Base-by-base conservation (phyloP, 2,888 invertebrate genomes). In the Gastracanthus pulcherrimus region DNA sequence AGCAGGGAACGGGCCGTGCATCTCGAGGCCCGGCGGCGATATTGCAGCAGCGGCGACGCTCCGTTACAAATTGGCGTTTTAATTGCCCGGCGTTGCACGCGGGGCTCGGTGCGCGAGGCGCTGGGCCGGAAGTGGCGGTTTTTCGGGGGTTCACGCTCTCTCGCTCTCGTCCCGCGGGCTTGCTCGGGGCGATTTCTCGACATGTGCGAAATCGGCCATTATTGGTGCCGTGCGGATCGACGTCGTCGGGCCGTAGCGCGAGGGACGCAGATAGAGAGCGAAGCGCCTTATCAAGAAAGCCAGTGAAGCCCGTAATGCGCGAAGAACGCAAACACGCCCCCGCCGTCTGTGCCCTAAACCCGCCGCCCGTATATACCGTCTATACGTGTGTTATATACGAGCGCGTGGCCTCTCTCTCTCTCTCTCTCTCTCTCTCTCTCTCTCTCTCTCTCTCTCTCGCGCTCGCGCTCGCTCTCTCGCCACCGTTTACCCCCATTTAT, bases 401-500 rank as follows among this genome's bases (percentile, higher is more conserved):
- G n/a, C n/a, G n/a, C n/a, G n/a, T n/a, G n/a, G n/a, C n/a, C n/a
- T n/a, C n/a, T n/a, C n/a, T n/a, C n/a, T n/a, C n/a, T n/a, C n/a
- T n/a, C n/a, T n/a, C n/a, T n/a, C n/a, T n/a, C n/a, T n/a, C n/a
- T n/a, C n/a, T n/a, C n/a, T n/a, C n/a, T n/a, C n/a, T n/a, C n/a
- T n/a, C n/a, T n/a, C n/a, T n/a, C n/a, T n/a, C n/a, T n/a, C n/a
- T n/a, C n/a, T n/a, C n/a, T n/a, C n/a, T n/a, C n/a, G n/a, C n/a
- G n/a, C n/a, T n/a, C n/a, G n/a, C n/a, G n/a, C n/a, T n/a, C n/a
- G n/a, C n/a, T n/a, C n/a, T n/a, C n/a, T n/a, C n/a, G 84, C 86
- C 83, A 84, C 81, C 83, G 85, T 86, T 87, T 86, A 86, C 86
- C 87, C 87, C 85, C 86, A 85, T 86, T 85, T 85, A 84, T 86